These are phyloP conservation scores for Drosophila nebulosa DNA, from an alignment of 1,140 invertebrate species.

Conservation along the genomic window DNA sequence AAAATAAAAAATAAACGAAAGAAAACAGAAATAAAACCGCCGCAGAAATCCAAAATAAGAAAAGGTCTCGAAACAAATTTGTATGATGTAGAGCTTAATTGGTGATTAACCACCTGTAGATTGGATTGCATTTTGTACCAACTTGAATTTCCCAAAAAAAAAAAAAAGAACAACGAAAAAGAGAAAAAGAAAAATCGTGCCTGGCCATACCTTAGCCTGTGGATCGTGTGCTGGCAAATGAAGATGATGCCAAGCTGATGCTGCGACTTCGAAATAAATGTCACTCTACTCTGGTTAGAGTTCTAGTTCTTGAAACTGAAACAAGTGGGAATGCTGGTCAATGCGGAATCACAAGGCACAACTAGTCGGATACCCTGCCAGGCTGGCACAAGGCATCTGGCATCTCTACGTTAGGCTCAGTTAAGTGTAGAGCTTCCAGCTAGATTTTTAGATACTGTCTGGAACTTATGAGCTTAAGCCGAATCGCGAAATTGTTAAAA, in stretches of 20 bases:
- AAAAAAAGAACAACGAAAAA: background rate
- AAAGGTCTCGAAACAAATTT: constrained; percentile 63
- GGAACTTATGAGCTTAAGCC: too few relatives aligned
- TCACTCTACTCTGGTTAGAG: constrained; percentile 24
- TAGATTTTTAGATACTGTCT: too few relatives aligned
- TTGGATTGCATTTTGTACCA: constrained; percentile 54
- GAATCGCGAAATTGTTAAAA: too few relatives aligned
- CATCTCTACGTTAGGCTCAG: too few relatives aligned
- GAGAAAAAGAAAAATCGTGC: constrained; percentile 53
- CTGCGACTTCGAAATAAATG: constrained; percentile 33
- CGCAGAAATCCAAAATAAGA: constrained; percentile 8
- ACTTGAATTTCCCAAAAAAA: background rate
- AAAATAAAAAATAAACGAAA: constrained; percentile 35
- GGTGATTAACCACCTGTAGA: constrained; percentile 80
- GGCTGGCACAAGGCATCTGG: too few relatives aligned
- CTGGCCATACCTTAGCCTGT: constrained; percentile 23
- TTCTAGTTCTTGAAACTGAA: constrained; percentile 37
- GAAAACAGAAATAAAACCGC: background rate
- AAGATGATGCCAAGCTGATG: constrained; percentile 50
- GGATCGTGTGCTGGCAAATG: constrained; percentile 51
- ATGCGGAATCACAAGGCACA: background rate
- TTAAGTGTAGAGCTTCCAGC: too few relatives aligned
- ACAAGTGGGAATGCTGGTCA: constrained; percentile 6
- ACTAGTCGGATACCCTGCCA: constrained; percentile 7
- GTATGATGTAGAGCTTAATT: constrained; percentile 78